A percentile compares a stretch with the other conserved stretches of the same genome.
phyloP scores from a whole-genome alignment of 2,797 vertebrate genomes.

The Falco cherrug region DNA sequence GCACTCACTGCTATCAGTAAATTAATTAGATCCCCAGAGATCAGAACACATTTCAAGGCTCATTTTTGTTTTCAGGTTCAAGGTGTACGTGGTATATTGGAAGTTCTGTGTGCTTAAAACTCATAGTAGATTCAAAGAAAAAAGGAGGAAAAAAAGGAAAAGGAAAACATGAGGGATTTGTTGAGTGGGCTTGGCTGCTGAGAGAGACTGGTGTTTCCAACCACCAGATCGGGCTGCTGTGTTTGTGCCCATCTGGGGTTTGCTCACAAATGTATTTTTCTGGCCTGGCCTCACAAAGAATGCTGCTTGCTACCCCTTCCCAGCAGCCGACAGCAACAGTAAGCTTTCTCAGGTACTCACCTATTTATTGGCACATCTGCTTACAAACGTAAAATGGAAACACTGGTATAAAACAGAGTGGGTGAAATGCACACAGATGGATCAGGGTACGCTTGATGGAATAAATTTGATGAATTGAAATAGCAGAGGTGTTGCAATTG shows the following conservation, averaged over 20 bases:
- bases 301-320: background rate
- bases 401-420: background rate
- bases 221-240: background rate
- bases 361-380: background rate
- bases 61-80: conserved; percentile 46
- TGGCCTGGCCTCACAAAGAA: background rate
- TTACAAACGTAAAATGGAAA: conserved; percentile 20
- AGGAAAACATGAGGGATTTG: background rate
- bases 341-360: background rate
- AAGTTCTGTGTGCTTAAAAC: background rate
- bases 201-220: background rate
- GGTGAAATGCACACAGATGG: conserved; percentile 3
- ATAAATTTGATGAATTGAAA: conserved; percentile 45
- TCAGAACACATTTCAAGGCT: conserved; percentile 42
- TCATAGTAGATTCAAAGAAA: background rate
- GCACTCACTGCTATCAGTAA: conserved; percentile 50
- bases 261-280: background rate
- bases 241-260: background rate
- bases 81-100: background rate
- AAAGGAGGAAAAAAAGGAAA: background rate
- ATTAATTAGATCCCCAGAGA: conserved; percentile 69
- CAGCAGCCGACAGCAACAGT: background rate
- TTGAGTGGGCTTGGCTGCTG: background rate
- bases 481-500: conserved; percentile 22
- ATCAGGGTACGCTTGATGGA: background rate